A percentile compares a stretch with the other conserved stretches of the same genome.
Conservation (phyloP, 2,797 vertebrate genomes). For the Halcyon chelicuti region DNA sequence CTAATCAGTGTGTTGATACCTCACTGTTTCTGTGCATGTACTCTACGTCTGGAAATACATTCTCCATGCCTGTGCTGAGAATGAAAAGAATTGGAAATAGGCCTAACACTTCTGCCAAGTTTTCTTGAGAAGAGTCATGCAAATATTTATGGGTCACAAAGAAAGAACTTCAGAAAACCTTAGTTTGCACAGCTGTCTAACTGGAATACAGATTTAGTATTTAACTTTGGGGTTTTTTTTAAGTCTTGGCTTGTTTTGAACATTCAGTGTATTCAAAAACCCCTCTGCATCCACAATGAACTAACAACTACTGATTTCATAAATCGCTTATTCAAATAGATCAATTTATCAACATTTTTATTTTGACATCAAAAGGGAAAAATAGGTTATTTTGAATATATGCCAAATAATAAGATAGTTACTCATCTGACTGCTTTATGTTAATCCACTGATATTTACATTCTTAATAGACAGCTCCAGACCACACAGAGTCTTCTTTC, state of each 20-base stretch:
- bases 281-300: neutral
- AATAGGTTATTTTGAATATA: neutral
- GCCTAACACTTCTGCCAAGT: neutral
- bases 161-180: slow-evolving; percentile 15
- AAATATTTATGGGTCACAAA: neutral
- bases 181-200: neutral
- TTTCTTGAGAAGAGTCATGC: neutral
- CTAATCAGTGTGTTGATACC: neutral
- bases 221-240: neutral
- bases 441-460: neutral
- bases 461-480: neutral
- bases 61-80: neutral
- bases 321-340: neutral
- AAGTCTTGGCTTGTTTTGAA: neutral
- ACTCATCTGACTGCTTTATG: neutral
- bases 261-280: neutral
- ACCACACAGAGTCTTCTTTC: neutral
- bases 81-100: neutral
- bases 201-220: neutral
- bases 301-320: neutral
- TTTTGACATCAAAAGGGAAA: neutral
- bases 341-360: neutral
- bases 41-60: neutral
- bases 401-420: neutral
- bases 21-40: neutral